Evolutionary conservation across 2,113 vertebrate genomes (phyloP), one percentile per base, ranked within the genome.

Genomic region (Anolis sagrei): DNA sequence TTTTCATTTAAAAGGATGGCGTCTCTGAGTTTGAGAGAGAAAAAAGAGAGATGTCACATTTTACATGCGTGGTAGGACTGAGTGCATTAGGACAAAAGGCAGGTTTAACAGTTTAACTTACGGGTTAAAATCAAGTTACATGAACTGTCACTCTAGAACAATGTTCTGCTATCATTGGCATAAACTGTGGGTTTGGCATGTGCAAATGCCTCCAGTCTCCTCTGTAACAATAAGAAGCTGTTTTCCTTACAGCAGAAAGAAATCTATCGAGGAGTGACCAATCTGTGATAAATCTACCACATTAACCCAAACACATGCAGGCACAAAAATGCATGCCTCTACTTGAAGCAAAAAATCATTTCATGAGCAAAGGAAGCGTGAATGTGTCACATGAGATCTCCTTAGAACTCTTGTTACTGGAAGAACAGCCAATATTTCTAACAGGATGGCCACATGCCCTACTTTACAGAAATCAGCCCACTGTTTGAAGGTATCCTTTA

Each of bases 1-100:
- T 95, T 96, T 95, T 93, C 89, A 92, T 94, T 94, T 92, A 93
- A 96, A 96, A 93, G 93, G 93, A 93, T 18, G 14, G 0, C 18
- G 2, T 58, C 11, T 68, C 8, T n/a, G 25, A 29, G 64, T 68
- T 6, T 66, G 25, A 7, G 64, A 32, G 29, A 25, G 11, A n/a
- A 14, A 25, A 29, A 61, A n/a, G 19, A 44, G 78, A 16, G 39
- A 76, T 93, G 93, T 81, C 79, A 88, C 83, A 86, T 94, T 66
- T 91, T 88, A 92, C 5, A 82, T 85, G 95, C 90, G 81, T 74
- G 76, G 89, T 89, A 89, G 82, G 89, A 89, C 88, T 93, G 93
- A 89, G 89, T 93, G 92, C 92, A 83, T 92, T 92, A 89, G 92
- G 89, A 90, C 87, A 89, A 83, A 62, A 85, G 86, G 86, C 89